phyloP scores from a whole-genome alignment of 2,797 vertebrate species.

The Ataeniobius toweri region DNA sequence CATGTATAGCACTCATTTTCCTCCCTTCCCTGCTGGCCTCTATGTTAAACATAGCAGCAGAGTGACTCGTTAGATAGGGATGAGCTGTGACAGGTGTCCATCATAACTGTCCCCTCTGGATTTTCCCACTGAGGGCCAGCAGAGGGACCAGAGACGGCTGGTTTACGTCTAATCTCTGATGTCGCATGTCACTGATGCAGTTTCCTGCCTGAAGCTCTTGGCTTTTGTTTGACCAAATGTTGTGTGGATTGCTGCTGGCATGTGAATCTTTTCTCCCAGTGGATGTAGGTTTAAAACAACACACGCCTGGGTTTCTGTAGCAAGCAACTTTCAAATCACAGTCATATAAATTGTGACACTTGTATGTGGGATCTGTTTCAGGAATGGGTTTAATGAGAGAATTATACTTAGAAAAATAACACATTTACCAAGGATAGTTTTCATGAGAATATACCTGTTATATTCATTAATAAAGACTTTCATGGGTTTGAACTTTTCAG shows the following conservation, averaged over 20 bases:
- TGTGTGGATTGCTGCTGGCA: slow-evolving; percentile 27
- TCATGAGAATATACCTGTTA: neutral
- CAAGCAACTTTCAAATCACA: neutral
- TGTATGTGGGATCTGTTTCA: neutral
- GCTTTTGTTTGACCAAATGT: slow-evolving; percentile 45
- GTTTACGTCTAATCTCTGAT: slow-evolving; percentile 51
- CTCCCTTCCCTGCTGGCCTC: slow-evolving; percentile 43
- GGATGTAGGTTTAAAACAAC: slow-evolving; percentile 11
- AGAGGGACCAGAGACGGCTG: slow-evolving; percentile 38
- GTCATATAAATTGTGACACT: neutral
- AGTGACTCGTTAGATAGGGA: slow-evolving; percentile 50
- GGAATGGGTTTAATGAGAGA: neutral
- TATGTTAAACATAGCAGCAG: slow-evolving; percentile 53
- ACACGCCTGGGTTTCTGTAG: neutral
- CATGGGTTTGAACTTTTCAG: neutral
- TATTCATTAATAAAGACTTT: neutral
- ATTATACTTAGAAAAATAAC: neutral
- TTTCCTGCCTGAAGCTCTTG: slow-evolving; percentile 29
- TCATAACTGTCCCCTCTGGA: slow-evolving; percentile 48
- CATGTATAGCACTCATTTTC: slow-evolving; percentile 45
- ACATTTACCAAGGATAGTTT: neutral
- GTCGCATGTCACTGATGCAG: slow-evolving; percentile 54
- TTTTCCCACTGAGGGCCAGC: slow-evolving; percentile 21
- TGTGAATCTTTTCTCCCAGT: slow-evolving; percentile 29
- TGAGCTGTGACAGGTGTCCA: slow-evolving; percentile 68